Percentiles rank a stretch among this genome's conserved stretches.
Evolutionary conservation across 2,888 invertebrate genomes (phyloP).

Genomic region (Drosophila kokeensis): DNA sequence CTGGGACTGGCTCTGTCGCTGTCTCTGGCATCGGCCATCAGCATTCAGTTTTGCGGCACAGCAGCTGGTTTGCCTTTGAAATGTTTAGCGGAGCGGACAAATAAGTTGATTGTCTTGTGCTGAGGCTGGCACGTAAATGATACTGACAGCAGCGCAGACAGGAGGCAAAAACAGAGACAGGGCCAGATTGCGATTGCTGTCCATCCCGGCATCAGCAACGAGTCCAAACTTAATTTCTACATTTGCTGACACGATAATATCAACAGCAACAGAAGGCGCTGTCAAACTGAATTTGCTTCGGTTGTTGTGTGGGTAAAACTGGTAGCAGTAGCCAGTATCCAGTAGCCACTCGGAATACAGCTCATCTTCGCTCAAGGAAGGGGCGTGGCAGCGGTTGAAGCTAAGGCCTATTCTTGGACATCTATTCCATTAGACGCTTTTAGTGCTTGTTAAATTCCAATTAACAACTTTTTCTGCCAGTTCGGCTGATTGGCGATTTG

Average conservation of each 20-base stretch:
- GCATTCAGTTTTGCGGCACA: constrained; percentile 11
- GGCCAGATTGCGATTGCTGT: constrained; percentile 34
- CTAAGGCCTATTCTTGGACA: constrained; percentile 37
- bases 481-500: constrained; percentile 50
- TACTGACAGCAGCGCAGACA: constrained; percentile 59
- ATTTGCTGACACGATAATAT: constrained; percentile 70
- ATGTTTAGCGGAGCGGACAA: constrained; percentile 68
- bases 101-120: constrained; percentile 73
- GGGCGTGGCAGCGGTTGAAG: not conserved
- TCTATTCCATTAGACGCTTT: constrained; percentile 76
- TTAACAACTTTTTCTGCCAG: constrained; percentile 79
- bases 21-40: constrained; percentile 25
- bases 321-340: constrained; percentile 40
- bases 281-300: constrained; percentile 43
- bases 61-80: constrained; percentile 57
- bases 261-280: constrained; percentile 28
- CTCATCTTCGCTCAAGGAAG: constrained; percentile 10
- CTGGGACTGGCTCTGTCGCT: constrained; percentile 2
- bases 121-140: constrained; percentile 67
- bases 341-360: constrained; percentile 17
- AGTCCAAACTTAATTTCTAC: constrained; percentile 78
- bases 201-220: constrained; percentile 28
- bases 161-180: not conserved
- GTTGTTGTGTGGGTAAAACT: constrained; percentile 57
- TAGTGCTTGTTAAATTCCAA: constrained; percentile 82